Evolutionary conservation across 2,797 vertebrate species (phyloP).

Genomic region (Nannoperca obscura): DNA sequence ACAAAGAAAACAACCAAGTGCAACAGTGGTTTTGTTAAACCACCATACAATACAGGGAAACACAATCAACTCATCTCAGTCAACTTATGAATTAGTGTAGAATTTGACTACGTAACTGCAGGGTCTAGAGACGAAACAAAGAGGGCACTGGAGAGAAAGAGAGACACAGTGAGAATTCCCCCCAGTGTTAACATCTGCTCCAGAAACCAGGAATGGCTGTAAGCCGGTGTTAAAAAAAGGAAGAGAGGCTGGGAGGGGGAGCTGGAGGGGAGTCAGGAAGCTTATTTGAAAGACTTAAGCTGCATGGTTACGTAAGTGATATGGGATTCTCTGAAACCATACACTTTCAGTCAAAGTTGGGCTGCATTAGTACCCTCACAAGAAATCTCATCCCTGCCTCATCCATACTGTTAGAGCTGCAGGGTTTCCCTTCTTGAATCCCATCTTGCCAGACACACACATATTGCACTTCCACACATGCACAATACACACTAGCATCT

Average conservation of each 20-base stretch:
- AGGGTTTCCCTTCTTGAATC: constrained; percentile 35
- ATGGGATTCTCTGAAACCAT: constrained; percentile 69
- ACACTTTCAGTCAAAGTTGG: constrained; percentile 69
- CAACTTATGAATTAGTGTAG: constrained; percentile 34
- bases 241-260: constrained; percentile 58
- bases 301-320: constrained; percentile 77
- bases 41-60: constrained; percentile 12
- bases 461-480: constrained; percentile 31
- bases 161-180: constrained; percentile 48
- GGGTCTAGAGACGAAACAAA: constrained; percentile 53
- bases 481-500: constrained; percentile 43
- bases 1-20: constrained; percentile 33
- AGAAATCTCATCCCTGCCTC: constrained; percentile 47
- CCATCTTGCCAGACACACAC: constrained; percentile 36
- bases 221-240: constrained; percentile 70
- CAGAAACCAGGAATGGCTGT: constrained; percentile 74
- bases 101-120: constrained; percentile 31
- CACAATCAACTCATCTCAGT: constrained; percentile 2
- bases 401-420: constrained; percentile 44
- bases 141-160: constrained; percentile 44
- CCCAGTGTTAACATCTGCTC: constrained; percentile 70
- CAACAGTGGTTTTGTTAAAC: constrained; percentile 11
- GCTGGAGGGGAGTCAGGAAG: constrained; percentile 57
- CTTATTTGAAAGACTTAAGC: constrained; percentile 74
- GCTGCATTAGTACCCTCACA: constrained; percentile 57